phyloP scores from a whole-genome alignment of 2,113 vertebrate genomes.

The Pelobates fuscus region DNA sequence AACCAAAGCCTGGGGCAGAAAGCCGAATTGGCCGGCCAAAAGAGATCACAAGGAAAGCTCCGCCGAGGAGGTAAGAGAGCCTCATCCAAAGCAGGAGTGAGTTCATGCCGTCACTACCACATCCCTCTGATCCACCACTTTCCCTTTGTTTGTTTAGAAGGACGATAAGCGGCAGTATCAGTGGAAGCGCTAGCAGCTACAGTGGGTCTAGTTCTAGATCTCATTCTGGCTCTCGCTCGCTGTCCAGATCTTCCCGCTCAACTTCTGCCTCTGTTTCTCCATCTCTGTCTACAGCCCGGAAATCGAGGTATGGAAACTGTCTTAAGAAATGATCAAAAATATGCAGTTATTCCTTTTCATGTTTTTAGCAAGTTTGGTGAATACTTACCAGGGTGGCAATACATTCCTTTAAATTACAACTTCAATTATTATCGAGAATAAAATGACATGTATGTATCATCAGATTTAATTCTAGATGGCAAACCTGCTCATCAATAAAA shows the following conservation, averaged over 20 bases:
- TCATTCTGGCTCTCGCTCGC: conserved; percentile 67
- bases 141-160: conserved; percentile 63
- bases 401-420: too few relatives aligned
- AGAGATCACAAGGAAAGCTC: conserved; percentile 79
- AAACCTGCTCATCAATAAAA: too few relatives aligned
- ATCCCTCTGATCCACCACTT: not conserved
- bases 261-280: conserved; percentile 80
- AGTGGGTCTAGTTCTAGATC: conserved; percentile 91
- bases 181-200: conserved; percentile 89
- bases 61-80: conserved; percentile 83
- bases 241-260: conserved; percentile 61
- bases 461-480: too few relatives aligned
- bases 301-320: conserved; percentile 75
- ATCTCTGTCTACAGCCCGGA: conserved; percentile 78
- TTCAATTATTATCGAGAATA: too few relatives aligned
- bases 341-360: too few relatives aligned
- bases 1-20: conserved; percentile 73
- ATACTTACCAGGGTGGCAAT: too few relatives aligned
- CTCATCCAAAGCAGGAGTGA: not conserved
- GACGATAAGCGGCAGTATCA: conserved; percentile 84
- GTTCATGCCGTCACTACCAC: not conserved
- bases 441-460: too few relatives aligned
- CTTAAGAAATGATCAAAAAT: too few relatives aligned
- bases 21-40: conserved; percentile 82
- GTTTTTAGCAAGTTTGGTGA: too few relatives aligned